Percentiles rank a stretch among this genome's conserved stretches.
Evolutionary conservation across 2,113 vertebrate genomes (phyloP).

Genomic region (Monopterus albus): DNA sequence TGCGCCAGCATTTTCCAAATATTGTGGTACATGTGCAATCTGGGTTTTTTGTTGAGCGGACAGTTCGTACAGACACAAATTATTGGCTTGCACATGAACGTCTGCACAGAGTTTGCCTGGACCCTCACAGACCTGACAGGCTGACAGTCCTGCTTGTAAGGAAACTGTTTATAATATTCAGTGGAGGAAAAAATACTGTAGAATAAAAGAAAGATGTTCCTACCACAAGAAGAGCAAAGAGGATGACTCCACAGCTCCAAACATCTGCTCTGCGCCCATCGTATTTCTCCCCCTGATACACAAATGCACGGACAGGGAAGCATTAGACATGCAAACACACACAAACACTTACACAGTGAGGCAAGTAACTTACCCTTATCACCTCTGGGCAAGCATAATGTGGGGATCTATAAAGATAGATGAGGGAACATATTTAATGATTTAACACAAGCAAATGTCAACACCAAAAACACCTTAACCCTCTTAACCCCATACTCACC

Average conservation of each 20-base stretch:
- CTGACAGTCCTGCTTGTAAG: no score
- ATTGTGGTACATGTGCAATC: no score
- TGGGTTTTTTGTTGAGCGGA: no score
- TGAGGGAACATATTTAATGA: not conserved
- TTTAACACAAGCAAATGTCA: no score
- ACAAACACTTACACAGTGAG: not conserved
- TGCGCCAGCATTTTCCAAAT: no score
- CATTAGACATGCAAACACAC: not conserved
- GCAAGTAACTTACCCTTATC: slow-evolving; percentile 85
- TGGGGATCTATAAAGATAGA: slow-evolving; percentile 81
- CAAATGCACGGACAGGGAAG: not conserved
- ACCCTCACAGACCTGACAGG: no score
- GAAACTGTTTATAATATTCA: no score
- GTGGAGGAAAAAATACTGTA: no score
- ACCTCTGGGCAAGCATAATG: slow-evolving; percentile 95
- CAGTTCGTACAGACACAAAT: no score
- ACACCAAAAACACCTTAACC: not conserved
- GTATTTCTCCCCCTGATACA: slow-evolving; percentile 88
- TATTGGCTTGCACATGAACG: no score
- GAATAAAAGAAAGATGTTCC: slow-evolving; percentile 32
- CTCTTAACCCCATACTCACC: slow-evolving; percentile 61
- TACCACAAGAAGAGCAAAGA: slow-evolving; percentile 91
- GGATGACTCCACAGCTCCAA: slow-evolving; percentile 94
- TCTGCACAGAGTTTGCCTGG: no score
- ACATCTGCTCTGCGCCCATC: slow-evolving; percentile 91